Base-by-base conservation (phyloP, 2,797 vertebrate genomes). In the Sebastiscus albofasciatus region DNA sequence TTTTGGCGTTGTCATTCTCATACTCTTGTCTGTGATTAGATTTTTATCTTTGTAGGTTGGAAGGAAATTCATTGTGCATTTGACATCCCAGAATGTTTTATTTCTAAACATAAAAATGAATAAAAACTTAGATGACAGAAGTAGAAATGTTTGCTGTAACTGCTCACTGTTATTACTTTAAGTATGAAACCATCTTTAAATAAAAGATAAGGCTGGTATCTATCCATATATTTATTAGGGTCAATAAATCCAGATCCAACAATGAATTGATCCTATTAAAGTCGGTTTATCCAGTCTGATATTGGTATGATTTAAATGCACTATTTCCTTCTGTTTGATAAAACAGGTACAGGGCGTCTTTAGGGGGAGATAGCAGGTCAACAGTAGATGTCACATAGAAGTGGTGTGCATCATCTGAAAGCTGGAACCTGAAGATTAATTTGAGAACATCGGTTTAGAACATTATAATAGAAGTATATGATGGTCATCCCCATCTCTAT, bases 91-190 rank as follows among this genome's bases (percentile, higher is more conserved):
- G 3, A 67, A 61, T 84, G 33, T 54, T 69, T 34, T 10, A 31
- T 79, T 77, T 82, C 52, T 75, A 22, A 74, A 65, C 36, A 64
- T 34, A 20, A 36, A 39, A 67, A 76, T 33, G 2, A 73, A 82
- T 61, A 79, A 73, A 84, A 70, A 49, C 24, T 2, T 59, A 1
- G 34, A 8, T 64, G 55, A 61, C 2, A 36, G 60, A 16, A 39
- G 13, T 7, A 49, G 2, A 76, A 61, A 39, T 67, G 13, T 22
- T 70, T 62, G 6, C 11, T 61, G 33, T 20, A 65, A 49, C 14
- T 10, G 16, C 26, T 66, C 49, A 9, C 20, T 49, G 5, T 62
- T 11, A 7, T 42, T 2, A 59, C 27, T 74, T 22, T 73, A 12
- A 66, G 11, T 24, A 14, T 61, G 5, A 49, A 71, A 70, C 24